Percentiles rank a stretch among this genome's conserved stretches.
Evolutionary conservation across 2,888 invertebrate species (phyloP).

Genomic region (Blastobasis lacticolella): DNA sequence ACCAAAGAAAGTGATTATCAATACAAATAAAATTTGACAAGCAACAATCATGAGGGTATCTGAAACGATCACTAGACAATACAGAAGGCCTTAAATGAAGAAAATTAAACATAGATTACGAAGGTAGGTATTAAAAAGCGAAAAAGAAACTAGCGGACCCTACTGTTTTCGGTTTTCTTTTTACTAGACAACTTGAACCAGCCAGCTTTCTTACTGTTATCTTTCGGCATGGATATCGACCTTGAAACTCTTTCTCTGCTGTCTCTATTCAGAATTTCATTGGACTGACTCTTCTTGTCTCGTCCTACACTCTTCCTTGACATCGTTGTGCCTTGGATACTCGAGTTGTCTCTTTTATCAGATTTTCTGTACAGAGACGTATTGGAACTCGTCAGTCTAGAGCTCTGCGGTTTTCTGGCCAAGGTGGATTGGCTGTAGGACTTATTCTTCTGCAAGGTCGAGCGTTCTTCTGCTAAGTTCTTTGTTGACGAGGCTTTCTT

Average conservation of each 20-base stretch:
- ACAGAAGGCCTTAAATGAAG: neutral
- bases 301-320: constrained; percentile 57
- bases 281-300: constrained; percentile 75
- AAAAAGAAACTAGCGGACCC: constrained; percentile 42
- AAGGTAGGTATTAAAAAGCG: too few species aligned
- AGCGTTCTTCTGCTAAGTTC: constrained; percentile 39
- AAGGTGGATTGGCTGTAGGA: constrained; percentile 63
- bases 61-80: constrained; percentile 3
- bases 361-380: constrained; percentile 60
- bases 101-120: neutral
- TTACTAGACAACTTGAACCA: constrained; percentile 80
- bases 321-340: constrained; percentile 33
- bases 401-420: constrained; percentile 44
- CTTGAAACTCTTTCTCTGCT: constrained; percentile 71
- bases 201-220: constrained; percentile 80
- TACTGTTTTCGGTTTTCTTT: constrained; percentile 56
- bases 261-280: constrained; percentile 75
- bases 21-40: too few species aligned
- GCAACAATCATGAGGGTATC: too few species aligned
- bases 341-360: constrained; percentile 48
- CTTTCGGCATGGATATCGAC: constrained; percentile 82
- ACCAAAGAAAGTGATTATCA: too few species aligned
- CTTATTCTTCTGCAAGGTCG: constrained; percentile 62
- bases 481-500: constrained; percentile 64
- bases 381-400: constrained; percentile 51